Evolutionary conservation across 2,888 invertebrate genomes (phyloP).

Genomic region (Sinelater perroti): DNA sequence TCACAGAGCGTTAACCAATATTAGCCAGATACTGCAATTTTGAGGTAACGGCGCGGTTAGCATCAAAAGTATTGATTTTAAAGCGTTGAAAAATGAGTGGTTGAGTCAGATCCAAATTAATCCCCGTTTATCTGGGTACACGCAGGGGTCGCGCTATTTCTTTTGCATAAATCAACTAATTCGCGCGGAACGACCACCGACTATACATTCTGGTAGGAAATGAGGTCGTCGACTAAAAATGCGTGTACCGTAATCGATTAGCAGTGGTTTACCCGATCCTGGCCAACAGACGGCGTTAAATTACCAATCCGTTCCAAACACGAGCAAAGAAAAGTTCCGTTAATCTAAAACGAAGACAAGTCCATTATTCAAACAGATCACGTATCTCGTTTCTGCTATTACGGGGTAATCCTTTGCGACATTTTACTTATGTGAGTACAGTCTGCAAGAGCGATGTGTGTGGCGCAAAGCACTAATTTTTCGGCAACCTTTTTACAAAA

Average conservation of each 20-base stretch:
- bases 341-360: slow-evolving; percentile 45
- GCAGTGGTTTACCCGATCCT: slow-evolving; percentile 29
- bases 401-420: slow-evolving; percentile 35
- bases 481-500: neutral
- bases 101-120: slow-evolving; percentile 23
- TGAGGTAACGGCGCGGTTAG: slow-evolving; percentile 24
- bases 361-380: slow-evolving; percentile 43
- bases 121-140: slow-evolving; percentile 17
- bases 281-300: slow-evolving; percentile 36
- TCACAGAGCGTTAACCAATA: slow-evolving; percentile 29
- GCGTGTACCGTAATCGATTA: slow-evolving; percentile 35
- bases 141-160: slow-evolving; percentile 16
- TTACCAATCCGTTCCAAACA: slow-evolving; percentile 36
- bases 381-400: slow-evolving; percentile 47
- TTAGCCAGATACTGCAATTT: slow-evolving; percentile 27
- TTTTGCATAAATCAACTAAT: slow-evolving; percentile 21
- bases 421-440: slow-evolving; percentile 34
- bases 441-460: slow-evolving; percentile 13
- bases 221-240: slow-evolving; percentile 24
- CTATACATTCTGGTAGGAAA: slow-evolving; percentile 13
- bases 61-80: slow-evolving; percentile 26
- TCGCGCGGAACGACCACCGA: neutral
- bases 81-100: slow-evolving; percentile 24
- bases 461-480: slow-evolving; percentile 12
- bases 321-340: slow-evolving; percentile 42